Percentiles rank a stretch among this genome's conserved stretches.
phyloP scores from a whole-genome alignment of 2,888 invertebrate genomes.

The Rhagonycha lutea region DNA sequence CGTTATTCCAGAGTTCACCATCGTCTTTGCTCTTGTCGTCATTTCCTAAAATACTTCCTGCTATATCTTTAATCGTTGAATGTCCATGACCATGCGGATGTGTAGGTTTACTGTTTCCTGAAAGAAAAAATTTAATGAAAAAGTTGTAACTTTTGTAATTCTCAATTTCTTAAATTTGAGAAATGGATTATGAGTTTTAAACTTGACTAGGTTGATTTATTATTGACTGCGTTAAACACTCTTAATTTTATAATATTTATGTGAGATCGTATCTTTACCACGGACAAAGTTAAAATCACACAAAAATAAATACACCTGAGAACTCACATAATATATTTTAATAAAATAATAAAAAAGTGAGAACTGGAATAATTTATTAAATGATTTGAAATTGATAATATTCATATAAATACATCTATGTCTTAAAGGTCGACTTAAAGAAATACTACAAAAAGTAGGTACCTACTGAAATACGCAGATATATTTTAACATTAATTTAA shows the following conservation, averaged over 20 bases:
- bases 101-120: conserved; percentile 56
- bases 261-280: background rate
- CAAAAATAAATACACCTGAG: background rate
- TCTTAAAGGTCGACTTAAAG: background rate
- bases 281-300: too few species aligned
- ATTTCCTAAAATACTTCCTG: conserved; percentile 61
- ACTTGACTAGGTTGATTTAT: background rate
- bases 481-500: background rate
- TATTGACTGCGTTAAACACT: background rate
- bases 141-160: background rate
- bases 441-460: background rate
- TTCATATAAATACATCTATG: background rate
- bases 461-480: background rate
- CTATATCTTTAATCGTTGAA: conserved; percentile 55
- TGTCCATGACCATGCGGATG: conserved; percentile 55
- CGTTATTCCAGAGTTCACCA: conserved; percentile 81
- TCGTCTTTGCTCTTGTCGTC: conserved; percentile 79
- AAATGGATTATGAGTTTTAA: background rate
- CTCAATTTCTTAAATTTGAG: background rate
- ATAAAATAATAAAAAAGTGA: background rate
- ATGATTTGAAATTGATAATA: background rate
- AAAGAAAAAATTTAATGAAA: conserved; percentile 33
- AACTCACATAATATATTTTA: background rate
- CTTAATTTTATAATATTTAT: background rate
- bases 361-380: too few species aligned